Conservation (phyloP, 2,888 invertebrate genomes). For the Serrognathus titanus region DNA sequence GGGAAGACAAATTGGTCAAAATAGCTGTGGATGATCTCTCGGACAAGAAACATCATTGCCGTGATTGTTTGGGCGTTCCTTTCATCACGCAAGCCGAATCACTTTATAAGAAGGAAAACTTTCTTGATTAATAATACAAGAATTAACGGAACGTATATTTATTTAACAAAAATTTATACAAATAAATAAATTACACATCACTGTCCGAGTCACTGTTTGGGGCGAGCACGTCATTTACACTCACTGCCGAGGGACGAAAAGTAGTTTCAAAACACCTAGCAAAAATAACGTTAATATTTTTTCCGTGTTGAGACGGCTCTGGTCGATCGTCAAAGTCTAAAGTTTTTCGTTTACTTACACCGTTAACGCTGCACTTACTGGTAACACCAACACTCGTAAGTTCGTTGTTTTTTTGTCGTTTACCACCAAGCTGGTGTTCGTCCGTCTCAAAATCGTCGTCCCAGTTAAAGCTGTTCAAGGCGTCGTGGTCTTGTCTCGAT, state of each 20-base stretch:
- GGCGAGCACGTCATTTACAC: constrained; percentile 61
- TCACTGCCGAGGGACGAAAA: constrained; percentile 57
- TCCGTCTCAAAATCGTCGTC: constrained; percentile 29
- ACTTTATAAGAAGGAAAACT: no score
- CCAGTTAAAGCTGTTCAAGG: constrained; percentile 34
- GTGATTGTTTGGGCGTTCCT: no score
- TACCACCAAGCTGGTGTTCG: constrained; percentile 13
- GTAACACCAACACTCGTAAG: background rate
- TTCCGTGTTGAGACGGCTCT: constrained; percentile 56
- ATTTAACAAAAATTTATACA: background rate
- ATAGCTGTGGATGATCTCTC: no score
- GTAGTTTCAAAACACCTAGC: constrained; percentile 71
- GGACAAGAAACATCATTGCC: no score
- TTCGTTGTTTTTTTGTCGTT: constrained; percentile 3
- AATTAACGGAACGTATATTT: background rate
- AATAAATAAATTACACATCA: constrained; percentile 6
- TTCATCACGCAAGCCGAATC: no score
- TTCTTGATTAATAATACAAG: background rate
- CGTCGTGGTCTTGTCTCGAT: constrained; percentile 33
- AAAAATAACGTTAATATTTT: constrained; percentile 60
- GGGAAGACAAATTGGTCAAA: no score
- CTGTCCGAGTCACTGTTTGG: constrained; percentile 62
- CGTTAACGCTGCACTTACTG: background rate
- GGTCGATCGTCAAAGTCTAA: constrained; percentile 54
- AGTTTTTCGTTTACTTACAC: background rate